phyloP scores from a whole-genome alignment of 2,888 invertebrate genomes.

The Melinopterus prodromus region DNA sequence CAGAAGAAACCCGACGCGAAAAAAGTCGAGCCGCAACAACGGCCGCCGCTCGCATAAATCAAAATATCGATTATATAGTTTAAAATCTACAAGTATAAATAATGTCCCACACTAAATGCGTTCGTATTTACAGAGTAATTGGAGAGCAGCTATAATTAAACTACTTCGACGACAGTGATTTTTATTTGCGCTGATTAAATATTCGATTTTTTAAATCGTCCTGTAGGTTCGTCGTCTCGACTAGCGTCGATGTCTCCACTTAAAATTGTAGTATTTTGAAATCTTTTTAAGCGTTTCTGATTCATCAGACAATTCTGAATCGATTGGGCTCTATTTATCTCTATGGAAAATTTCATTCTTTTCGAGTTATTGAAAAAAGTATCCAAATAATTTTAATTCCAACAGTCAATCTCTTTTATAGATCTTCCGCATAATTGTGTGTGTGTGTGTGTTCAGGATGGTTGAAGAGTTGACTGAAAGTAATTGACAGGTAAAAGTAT shows the following conservation, averaged over 20 bases:
- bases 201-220: background rate
- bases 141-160: conserved; percentile 33
- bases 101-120: conserved; percentile 41
- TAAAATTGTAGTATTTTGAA: too few relatives aligned
- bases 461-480: background rate
- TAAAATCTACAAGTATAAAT: conserved; percentile 40
- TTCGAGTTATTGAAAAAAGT: too few relatives aligned
- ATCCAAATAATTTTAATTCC: background rate
- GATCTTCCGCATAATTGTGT: background rate
- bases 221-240: too few relatives aligned
- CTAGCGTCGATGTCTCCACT: too few relatives aligned
- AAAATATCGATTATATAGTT: conserved; percentile 34
- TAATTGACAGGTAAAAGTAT: conserved; percentile 4
- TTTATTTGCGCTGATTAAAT: background rate
- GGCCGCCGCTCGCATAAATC: conserved; percentile 31
- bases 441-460: background rate
- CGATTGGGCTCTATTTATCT: too few relatives aligned
- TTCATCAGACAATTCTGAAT: too few relatives aligned
- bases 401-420: background rate
- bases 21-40: conserved; percentile 21
- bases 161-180: conserved; percentile 5
- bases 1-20: conserved; percentile 19
- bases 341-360: too few relatives aligned
- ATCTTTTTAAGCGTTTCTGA: too few relatives aligned
- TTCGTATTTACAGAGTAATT: conserved; percentile 43